phyloP scores from a whole-genome alignment of 2,113 vertebrate species.

The Girardinichthys multiradiatus region DNA sequence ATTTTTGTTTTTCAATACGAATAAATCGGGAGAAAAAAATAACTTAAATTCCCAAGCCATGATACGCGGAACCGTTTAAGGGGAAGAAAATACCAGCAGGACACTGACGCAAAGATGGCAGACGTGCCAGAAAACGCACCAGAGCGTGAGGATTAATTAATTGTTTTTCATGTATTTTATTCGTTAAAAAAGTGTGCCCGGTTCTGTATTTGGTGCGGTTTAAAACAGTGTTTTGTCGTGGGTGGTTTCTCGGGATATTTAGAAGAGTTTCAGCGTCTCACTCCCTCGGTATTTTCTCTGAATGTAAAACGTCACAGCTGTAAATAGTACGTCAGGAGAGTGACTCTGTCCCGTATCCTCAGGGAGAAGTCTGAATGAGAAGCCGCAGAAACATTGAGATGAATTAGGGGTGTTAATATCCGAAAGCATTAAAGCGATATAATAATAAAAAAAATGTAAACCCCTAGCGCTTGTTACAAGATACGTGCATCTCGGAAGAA shows the following conservation, averaged over 20 bases:
- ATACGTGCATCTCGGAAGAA: too few species aligned
- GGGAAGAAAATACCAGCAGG: conserved; percentile 24
- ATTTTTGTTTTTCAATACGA: background rate
- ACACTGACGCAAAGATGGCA: conserved; percentile 46
- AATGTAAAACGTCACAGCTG: background rate
- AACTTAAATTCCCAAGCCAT: too few species aligned
- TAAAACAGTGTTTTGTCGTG: background rate
- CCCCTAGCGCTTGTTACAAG: too few species aligned
- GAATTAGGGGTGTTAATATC: too few species aligned
- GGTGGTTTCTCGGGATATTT: background rate
- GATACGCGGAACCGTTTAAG: conserved; percentile 69
- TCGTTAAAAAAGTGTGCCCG: rapidly evolving
- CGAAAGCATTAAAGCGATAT: too few species aligned
- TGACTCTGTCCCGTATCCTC: background rate
- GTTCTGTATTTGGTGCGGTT: rapidly evolving
- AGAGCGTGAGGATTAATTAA: conserved; percentile 53
- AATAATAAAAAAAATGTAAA: too few species aligned
- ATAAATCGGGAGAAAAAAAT: background rate
- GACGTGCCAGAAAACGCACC: conserved; percentile 61
- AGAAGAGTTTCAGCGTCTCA: background rate
- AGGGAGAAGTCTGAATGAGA: background rate
- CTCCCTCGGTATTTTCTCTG: background rate
- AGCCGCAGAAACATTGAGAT: too few species aligned
- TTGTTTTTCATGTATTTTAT: background rate
- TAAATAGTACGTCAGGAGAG: background rate